Percentiles rank a stretch among this genome's conserved stretches.
Conservation (phyloP, 2,888 invertebrate genomes). For the Lepeophtheirus nordmannii region DNA sequence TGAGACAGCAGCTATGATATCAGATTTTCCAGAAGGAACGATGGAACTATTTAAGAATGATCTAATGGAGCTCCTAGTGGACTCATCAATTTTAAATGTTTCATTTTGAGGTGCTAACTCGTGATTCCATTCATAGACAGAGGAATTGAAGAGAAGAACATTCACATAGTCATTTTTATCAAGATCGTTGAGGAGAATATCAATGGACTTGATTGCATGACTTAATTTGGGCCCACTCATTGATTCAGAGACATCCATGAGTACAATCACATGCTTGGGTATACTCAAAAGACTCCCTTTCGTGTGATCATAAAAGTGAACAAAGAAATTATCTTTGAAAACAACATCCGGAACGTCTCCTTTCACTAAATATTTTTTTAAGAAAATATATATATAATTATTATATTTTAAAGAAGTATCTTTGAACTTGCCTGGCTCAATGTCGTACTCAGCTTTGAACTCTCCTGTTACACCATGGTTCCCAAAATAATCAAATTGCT, state of each 20-base stretch:
- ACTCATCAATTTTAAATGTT: background rate
- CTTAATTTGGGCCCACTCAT: slow-evolving; percentile 15
- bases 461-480: slow-evolving; percentile 18
- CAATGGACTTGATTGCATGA: background rate
- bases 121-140: background rate
- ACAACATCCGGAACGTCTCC: background rate
- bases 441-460: background rate
- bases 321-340: slow-evolving; percentile 12
- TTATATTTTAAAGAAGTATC: background rate
- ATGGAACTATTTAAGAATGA: background rate
- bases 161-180: slow-evolving; percentile 3
- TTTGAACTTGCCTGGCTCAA: slow-evolving; percentile 11
- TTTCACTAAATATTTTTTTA: background rate
- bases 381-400: background rate
- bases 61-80: background rate
- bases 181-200: background rate
- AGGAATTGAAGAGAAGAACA: slow-evolving; percentile 4
- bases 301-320: slow-evolving; percentile 14
- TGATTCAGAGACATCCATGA: slow-evolving; percentile 10
- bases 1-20: background rate
- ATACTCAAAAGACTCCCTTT: background rate
- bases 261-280: slow-evolving; percentile 11
- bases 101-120: background rate
- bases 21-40: background rate
- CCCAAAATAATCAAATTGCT: slow-evolving; percentile 14